Conservation (phyloP, 2,797 vertebrate genomes). For the Buphagus erythrorhynchus region DNA sequence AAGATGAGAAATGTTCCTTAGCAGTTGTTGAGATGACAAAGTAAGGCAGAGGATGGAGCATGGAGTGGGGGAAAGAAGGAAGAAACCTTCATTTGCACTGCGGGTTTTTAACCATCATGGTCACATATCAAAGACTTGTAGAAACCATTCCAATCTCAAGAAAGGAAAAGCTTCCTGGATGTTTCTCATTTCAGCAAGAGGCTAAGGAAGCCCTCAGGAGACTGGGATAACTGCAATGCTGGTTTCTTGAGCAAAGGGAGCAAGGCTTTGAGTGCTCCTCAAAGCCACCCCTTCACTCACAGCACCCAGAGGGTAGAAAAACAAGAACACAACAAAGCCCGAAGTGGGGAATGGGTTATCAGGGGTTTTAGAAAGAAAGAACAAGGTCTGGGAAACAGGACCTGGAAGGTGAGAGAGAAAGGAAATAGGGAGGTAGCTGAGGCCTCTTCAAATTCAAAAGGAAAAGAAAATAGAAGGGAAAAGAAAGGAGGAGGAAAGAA, state of each 20-base stretch:
- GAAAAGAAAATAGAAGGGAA: too few species aligned
- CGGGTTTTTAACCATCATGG: neutral
- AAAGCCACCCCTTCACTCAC: neutral
- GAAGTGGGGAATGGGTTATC: rapidly evolving
- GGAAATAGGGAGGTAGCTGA: neutral
- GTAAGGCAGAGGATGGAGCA: neutral
- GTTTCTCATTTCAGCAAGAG: neutral
- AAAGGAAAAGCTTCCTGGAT: neutral
- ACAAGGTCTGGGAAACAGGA: neutral
- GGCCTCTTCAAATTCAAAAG: neutral
- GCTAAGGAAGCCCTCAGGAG: neutral
- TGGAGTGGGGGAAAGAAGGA: neutral
- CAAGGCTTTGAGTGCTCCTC: neutral
- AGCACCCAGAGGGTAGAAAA: neutral
- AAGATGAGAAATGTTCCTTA: neutral
- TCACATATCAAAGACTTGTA: too few species aligned
- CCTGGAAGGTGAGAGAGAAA: neutral
- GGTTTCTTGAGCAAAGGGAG: neutral
- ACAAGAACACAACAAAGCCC: neutral
- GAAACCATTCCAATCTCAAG: neutral
- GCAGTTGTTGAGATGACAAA: neutral
- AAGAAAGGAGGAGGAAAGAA: too few species aligned
- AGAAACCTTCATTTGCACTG: neutral
- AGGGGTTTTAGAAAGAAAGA: neutral
- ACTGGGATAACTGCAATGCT: neutral